phyloP scores from a whole-genome alignment of 2,113 vertebrate genomes.

The Phalacrocorax carbo region DNA sequence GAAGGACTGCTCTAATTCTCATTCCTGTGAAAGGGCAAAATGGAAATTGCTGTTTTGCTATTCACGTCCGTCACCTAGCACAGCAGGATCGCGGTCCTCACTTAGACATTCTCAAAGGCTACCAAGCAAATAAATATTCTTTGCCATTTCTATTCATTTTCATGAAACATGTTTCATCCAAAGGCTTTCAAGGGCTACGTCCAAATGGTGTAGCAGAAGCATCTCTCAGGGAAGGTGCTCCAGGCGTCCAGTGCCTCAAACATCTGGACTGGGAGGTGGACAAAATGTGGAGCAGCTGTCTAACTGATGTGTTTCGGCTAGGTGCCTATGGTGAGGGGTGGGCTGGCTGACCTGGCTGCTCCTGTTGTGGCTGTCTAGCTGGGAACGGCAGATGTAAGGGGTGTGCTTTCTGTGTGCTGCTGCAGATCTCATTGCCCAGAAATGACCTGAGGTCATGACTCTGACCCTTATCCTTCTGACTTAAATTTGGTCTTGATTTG shows the following conservation, averaged over 20 bases:
- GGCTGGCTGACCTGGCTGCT: neutral
- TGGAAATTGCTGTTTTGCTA: constrained; percentile 9
- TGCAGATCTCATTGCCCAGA: neutral
- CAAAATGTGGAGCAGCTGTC: neutral
- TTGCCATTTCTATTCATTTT: neutral
- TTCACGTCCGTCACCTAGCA: neutral
- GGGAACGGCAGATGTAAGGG: neutral
- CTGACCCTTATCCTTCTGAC: neutral
- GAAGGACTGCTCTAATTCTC: neutral
- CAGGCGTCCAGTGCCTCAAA: neutral
- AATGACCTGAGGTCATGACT: neutral
- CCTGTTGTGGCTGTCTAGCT: neutral
- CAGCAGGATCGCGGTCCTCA: neutral
- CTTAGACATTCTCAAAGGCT: neutral
- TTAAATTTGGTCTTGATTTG: neutral
- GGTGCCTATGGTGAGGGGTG: neutral
- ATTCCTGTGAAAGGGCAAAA: neutral
- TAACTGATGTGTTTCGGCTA: neutral
- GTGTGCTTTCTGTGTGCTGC: neutral
- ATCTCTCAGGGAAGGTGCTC: neutral
- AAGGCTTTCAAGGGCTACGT: neutral
- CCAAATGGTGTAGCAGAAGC: rapidly evolving
- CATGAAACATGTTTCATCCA: neutral
- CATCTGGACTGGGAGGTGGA: neutral
- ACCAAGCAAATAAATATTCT: neutral